Conservation (phyloP, 2,113 vertebrate genomes). For the Zosterops pallidus region DNA sequence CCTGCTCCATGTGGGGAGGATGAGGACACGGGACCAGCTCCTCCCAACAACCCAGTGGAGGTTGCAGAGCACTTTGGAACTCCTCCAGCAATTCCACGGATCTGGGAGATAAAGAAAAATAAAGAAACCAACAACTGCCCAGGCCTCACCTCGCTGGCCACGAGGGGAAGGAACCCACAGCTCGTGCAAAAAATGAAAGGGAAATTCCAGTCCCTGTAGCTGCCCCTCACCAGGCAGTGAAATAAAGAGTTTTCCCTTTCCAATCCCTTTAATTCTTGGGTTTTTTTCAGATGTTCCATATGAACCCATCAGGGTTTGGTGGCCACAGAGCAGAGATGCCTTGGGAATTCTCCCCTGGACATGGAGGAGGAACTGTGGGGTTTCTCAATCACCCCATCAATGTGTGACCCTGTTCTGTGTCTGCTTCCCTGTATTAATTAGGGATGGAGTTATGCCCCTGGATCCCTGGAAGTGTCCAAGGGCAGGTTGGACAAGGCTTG, state of each 20-base stretch:
- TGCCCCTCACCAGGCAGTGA: not conserved
- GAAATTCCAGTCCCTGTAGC: not conserved
- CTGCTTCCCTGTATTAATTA: not conserved
- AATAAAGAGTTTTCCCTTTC: not conserved
- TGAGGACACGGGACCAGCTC: accelerated
- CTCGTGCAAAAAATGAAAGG: not conserved
- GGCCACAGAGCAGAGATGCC: not conserved
- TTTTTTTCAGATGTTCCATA: not conserved
- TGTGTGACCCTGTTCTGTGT: not conserved
- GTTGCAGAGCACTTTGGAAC: not conserved
- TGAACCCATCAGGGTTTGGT: not conserved
- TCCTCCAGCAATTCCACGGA: accelerated
- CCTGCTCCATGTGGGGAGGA: not conserved
- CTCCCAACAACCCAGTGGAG: accelerated
- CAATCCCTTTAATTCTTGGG: not conserved
- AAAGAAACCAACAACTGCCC: slow-evolving; percentile 8
- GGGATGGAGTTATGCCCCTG: not conserved
- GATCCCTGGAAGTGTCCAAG: not conserved
- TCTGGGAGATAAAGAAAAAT: not conserved
- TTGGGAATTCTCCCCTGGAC: not conserved
- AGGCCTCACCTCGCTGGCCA: not conserved
- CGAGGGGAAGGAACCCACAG: slow-evolving; percentile 16
- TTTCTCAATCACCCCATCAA: not conserved
- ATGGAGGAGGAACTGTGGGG: not conserved
- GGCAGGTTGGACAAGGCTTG: not conserved